Evolutionary conservation across 2,113 vertebrate genomes (phyloP).

Genomic region (Lophius piscatorius): DNA sequence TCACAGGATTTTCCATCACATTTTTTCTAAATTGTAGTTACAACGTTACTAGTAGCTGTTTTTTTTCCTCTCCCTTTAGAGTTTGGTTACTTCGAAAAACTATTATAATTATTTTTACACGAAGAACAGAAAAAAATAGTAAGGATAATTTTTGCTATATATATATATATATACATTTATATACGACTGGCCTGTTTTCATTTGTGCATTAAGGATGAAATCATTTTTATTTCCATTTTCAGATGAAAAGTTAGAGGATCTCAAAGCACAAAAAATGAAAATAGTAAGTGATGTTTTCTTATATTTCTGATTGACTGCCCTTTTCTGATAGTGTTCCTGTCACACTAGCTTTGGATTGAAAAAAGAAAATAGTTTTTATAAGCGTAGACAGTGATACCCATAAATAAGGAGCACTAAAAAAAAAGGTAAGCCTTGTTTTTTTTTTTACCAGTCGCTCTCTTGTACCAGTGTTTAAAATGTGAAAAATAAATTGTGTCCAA

Average conservation of each 20-base stretch:
- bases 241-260: slow-evolving; percentile 94
- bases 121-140: slow-evolving; percentile 94
- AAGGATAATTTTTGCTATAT: slow-evolving; percentile 60
- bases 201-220: too few relatives aligned
- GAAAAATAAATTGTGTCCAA: too few relatives aligned
- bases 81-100: slow-evolving; percentile 92
- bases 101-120: slow-evolving; percentile 90
- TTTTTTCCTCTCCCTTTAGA: slow-evolving; percentile 68
- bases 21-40: neutral
- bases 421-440: too few relatives aligned
- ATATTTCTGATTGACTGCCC: neutral
- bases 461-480: neutral
- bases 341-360: too few relatives aligned
- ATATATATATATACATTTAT: neutral
- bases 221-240: slow-evolving; percentile 56
- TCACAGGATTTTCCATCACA: slow-evolving; percentile 14
- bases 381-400: too few relatives aligned
- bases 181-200: too few relatives aligned
- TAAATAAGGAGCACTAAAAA: too few relatives aligned
- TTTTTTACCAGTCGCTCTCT: neutral
- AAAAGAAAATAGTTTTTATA: neutral
- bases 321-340: too few relatives aligned
- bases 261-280: slow-evolving; percentile 93
- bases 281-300: slow-evolving; percentile 87
- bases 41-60: neutral